Percentiles rank a stretch among this genome's conserved stretches.
These are phyloP conservation scores for Lathamus discolor DNA, from an alignment of 2,113 vertebrate species.

Conservation along the genomic window DNA sequence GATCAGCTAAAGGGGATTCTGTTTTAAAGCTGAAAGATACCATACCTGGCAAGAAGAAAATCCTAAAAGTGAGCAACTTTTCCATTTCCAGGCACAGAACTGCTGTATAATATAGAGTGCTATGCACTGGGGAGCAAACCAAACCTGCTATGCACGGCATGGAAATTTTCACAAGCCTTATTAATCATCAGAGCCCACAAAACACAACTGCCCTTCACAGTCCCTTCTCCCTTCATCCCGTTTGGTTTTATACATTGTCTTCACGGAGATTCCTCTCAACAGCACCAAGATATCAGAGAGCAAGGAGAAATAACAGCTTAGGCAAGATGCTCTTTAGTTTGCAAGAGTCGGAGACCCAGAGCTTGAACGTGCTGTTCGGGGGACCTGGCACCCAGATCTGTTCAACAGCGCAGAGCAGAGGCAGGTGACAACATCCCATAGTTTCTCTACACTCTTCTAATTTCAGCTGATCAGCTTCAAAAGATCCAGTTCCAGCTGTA, in stretches of 20 bases:
- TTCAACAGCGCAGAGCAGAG: background rate
- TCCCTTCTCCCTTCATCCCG: background rate
- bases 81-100: background rate
- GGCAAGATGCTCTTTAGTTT: background rate
- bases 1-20: background rate
- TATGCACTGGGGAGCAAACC: background rate
- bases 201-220: background rate
- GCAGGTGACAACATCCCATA: background rate
- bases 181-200: background rate
- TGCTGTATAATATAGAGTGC: background rate
- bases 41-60: background rate
- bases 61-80: background rate
- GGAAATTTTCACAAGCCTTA: background rate
- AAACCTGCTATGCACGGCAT: background rate
- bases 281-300: background rate
- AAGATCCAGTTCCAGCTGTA: background rate
- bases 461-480: background rate
- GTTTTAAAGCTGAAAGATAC: background rate
- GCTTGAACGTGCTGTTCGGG: background rate
- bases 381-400: background rate
- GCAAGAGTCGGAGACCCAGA: background rate
- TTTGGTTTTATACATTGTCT: background rate
- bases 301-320: background rate
- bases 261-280: fast-evolving
- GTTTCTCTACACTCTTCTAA: background rate